These are phyloP conservation scores for Pyrgus malvae DNA, from an alignment of 2,888 invertebrate species.

Conservation along the genomic window DNA sequence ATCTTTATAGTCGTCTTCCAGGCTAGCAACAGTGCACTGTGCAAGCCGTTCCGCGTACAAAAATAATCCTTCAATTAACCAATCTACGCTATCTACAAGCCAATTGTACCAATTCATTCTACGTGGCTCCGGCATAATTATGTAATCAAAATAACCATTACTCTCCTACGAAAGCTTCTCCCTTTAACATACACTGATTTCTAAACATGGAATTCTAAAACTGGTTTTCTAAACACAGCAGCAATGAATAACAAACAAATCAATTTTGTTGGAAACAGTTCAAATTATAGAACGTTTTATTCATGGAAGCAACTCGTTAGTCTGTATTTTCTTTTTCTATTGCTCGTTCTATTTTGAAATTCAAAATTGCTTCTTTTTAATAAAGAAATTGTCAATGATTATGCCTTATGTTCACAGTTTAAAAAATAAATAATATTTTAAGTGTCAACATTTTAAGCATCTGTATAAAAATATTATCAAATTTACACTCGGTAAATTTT, in stretches of 20 bases:
- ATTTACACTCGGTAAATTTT: no score
- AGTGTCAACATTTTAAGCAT: no score
- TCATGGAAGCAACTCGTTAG: slow-evolving; percentile 18
- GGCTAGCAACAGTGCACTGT: slow-evolving; percentile 31
- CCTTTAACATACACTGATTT: slow-evolving; percentile 22
- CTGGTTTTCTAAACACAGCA: not conserved
- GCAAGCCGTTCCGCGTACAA: slow-evolving; percentile 48
- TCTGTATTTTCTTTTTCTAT: slow-evolving; percentile 20
- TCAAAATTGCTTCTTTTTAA: slow-evolving; percentile 9
- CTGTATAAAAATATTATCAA: no score
- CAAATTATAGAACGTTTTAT: slow-evolving; percentile 6
- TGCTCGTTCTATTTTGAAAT: slow-evolving; percentile 17
- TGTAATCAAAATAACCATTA: slow-evolving; percentile 24
- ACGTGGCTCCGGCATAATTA: slow-evolving; percentile 28
- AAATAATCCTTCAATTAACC: slow-evolving; percentile 65
- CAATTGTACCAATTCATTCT: slow-evolving; percentile 57
- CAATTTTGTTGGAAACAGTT: not conserved
- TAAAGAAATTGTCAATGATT: not conserved
- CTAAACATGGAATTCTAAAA: not conserved
- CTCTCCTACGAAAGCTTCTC: slow-evolving; percentile 2
- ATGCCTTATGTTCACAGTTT: not conserved
- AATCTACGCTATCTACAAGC: slow-evolving; percentile 47
- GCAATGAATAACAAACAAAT: not conserved
- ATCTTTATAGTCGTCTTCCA: no score
- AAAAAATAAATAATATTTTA: no score